phyloP scores from a whole-genome alignment of 35 echinoderm and acorn worm species.

The Diadema setosum region DNA sequence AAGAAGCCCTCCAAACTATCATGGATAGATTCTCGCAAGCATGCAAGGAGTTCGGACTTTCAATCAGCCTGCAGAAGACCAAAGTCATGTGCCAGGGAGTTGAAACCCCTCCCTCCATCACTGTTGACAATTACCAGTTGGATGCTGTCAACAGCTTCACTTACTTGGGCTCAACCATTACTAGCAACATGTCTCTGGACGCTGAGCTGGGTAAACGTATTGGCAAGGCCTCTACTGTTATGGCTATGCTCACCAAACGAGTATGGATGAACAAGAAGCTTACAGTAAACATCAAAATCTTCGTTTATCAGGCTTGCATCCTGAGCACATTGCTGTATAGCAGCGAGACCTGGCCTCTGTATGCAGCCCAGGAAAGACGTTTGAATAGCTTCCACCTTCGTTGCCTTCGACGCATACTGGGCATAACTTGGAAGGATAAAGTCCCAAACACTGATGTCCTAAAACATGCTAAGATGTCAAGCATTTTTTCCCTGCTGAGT shows the following conservation, averaged over 20 bases:
- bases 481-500: neutral
- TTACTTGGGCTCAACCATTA: neutral
- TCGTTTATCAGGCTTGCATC: neutral
- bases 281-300: neutral
- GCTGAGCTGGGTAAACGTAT: neutral
- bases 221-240: neutral
- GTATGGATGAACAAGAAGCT: neutral
- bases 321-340: neutral
- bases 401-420: neutral
- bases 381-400: constrained; percentile 32
- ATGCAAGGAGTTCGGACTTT: constrained; percentile 33
- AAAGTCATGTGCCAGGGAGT: neutral
- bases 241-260: neutral
- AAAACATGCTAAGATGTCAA: neutral
- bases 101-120: neutral
- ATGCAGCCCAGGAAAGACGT: neutral
- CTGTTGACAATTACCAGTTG: neutral
- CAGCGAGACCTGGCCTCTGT: neutral
- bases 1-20: neutral
- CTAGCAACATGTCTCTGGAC: neutral
- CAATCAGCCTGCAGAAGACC: neutral
- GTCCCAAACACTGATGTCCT: neutral
- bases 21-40: constrained; percentile 29
- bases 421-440: constrained; percentile 32
- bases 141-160: neutral